phyloP scores from a whole-genome alignment of 1,140 invertebrate species.

The Muscidifurax raptorellus region DNA sequence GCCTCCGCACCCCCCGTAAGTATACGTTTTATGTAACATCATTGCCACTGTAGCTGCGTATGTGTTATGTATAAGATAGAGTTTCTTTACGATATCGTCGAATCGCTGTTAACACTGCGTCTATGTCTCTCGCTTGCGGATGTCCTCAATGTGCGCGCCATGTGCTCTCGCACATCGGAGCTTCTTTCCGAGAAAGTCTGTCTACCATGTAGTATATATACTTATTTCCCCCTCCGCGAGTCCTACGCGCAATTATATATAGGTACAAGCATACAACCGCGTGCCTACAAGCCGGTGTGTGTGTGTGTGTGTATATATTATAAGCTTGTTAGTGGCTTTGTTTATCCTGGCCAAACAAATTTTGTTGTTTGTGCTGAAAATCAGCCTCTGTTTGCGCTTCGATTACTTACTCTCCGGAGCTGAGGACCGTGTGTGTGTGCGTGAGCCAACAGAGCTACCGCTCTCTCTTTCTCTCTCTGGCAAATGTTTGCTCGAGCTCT shows the following conservation, averaged over 20 bases:
- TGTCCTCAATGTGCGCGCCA: not conserved
- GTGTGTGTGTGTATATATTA: too few relatives aligned
- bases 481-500: conserved; percentile 29
- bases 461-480: not conserved
- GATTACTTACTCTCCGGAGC: not conserved
- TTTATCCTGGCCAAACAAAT: conserved; percentile 28
- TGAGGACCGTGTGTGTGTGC: conserved; percentile 24
- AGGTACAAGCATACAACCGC: conserved; percentile 36
- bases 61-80: too few relatives aligned
- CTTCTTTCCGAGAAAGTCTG: not conserved
- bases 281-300: not conserved
- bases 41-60: too few relatives aligned
- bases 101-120: too few relatives aligned
- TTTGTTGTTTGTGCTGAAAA: conserved; percentile 1
- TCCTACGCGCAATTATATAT: not conserved
- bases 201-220: not conserved
- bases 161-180: not conserved
- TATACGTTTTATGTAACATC: too few relatives aligned
- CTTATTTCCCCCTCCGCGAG: not conserved
- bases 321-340: conserved; percentile 5
- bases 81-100: too few relatives aligned
- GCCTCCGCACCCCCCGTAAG: conserved; percentile 37
- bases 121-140: not conserved
- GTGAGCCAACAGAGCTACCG: conserved; percentile 33
- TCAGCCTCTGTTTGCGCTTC: conserved; percentile 13